A percentile compares a stretch with the other conserved stretches of the same genome.
These are phyloP conservation scores for Holacanthella duospinosa DNA, from an alignment of 2,888 invertebrate species.

Conservation along the genomic window DNA sequence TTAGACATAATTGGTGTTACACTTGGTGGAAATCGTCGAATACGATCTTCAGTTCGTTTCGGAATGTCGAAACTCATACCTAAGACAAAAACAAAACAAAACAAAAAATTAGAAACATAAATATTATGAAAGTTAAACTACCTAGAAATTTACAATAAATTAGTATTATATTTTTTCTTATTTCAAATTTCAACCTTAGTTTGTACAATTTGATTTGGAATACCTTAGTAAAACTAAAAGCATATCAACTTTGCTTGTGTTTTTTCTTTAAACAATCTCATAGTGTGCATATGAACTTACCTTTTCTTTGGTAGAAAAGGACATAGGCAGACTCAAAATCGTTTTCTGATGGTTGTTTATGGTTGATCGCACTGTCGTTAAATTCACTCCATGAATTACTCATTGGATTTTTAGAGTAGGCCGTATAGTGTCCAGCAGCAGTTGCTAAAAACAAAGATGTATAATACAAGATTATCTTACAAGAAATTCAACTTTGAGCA, in stretches of 20 bases:
- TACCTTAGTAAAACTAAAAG: too few relatives aligned
- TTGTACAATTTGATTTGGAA: too few relatives aligned
- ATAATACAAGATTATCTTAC: too few relatives aligned
- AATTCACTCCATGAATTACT: constrained; percentile 51
- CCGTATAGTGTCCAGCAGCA: constrained; percentile 53
- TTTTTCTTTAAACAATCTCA: too few relatives aligned
- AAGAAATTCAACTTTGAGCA: background rate
- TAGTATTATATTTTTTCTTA: background rate
- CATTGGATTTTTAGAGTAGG: constrained; percentile 50
- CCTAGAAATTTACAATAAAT: background rate
- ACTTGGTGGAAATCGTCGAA: background rate
- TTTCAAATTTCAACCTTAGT: background rate
- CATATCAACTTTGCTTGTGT: too few relatives aligned
- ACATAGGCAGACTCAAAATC: constrained; percentile 54
- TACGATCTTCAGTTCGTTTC: background rate
- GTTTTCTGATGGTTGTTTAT: constrained; percentile 46
- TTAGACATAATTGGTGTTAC: too few relatives aligned
- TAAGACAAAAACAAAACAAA: background rate
- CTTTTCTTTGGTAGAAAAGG: constrained; percentile 53
- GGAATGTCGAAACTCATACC: background rate
- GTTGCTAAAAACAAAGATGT: constrained; percentile 43
- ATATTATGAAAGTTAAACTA: too few relatives aligned
- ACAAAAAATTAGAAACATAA: background rate
- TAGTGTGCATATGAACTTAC: constrained; percentile 39
- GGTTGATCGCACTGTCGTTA: constrained; percentile 44